Base-by-base conservation (phyloP, 2,113 vertebrate species). In the Columba janthina region DNA sequence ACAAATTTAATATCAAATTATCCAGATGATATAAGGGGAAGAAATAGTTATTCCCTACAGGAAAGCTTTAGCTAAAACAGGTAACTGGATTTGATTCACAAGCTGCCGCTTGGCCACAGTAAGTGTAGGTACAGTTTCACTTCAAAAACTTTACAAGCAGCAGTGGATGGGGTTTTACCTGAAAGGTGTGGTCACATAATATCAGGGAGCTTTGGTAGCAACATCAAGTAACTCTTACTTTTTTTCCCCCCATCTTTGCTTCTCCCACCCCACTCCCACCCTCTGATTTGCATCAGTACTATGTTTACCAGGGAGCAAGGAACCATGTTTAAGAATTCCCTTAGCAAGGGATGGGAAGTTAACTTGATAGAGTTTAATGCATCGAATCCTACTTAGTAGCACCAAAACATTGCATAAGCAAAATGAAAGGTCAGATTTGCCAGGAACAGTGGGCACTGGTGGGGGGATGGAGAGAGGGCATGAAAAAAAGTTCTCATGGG, bases 401-500 rank as follows among this genome's bases (percentile, higher is more conserved):
- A 84, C 15, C 26, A 70, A 81, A 73, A 48, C 10, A 40, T 0
- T 29, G 36, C 38, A 51, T 34, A 78, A 75, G 13, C 19, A 85
- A 82, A 48, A 82, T 9, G 16, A 87, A 78, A 4, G 17, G 13
- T 14, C 58, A 31, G 6, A 62, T 3, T 7, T 16, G 5, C 56
- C 42, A 50, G 3, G 5, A 73, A 51, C 0, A 1, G 15, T 14
- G 25, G 34, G 15, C 60, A 48, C 12, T 31, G 31, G 10, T 16
- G 48, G 1, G 8, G 4, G 15, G 7, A 1, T 26, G 12, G 6
- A 7, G 3, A 93, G 12, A 54, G 3, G 1, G 15, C 31, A 76
- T 7, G 4, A 29, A 73, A 38, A 76, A 44, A 79, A 25, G 18
- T 48, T 70, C 29, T 69, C 13, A 7, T 2, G 4, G 26, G 26